phyloP scores from a whole-genome alignment of 2,888 invertebrate species.

The Pammene fasciana region DNA sequence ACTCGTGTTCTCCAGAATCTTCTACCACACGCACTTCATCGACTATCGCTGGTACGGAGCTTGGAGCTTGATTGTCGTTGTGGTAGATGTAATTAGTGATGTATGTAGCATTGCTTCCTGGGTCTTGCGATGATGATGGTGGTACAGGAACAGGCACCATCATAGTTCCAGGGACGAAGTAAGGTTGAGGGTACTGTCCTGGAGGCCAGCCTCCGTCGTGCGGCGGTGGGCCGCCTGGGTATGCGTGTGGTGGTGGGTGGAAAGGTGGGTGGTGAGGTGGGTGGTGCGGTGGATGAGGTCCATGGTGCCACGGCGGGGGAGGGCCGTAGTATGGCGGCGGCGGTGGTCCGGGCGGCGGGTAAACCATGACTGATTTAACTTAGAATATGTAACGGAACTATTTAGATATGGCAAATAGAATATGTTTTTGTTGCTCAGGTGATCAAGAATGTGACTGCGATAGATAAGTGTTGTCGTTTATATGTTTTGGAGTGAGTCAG shows the following conservation, averaged over 20 bases:
- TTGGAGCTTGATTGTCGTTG: slow-evolving; percentile 55
- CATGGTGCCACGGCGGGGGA: slow-evolving; percentile 39
- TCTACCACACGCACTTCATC: slow-evolving; percentile 66
- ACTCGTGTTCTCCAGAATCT: slow-evolving; percentile 70
- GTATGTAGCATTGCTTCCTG: slow-evolving; percentile 62
- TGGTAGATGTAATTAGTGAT: slow-evolving; percentile 78
- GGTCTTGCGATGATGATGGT: slow-evolving; percentile 44
- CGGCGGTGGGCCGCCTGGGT: slow-evolving; percentile 41
- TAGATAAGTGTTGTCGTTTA: slow-evolving; percentile 28
- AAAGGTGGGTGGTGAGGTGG: slow-evolving; percentile 40
- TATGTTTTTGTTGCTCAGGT: neutral
- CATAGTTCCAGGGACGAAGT: slow-evolving; percentile 68
- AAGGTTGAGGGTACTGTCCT: slow-evolving; percentile 57
- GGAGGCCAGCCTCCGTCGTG: slow-evolving; percentile 50
- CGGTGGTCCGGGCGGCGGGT: slow-evolving; percentile 57
- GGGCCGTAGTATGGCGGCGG: slow-evolving; percentile 45
- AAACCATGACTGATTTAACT: slow-evolving; percentile 58
- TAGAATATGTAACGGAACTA: too few relatives aligned
- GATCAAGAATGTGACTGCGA: slow-evolving; percentile 3
- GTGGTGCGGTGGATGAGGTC: slow-evolving; percentile 44
- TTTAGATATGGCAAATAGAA: too few relatives aligned
- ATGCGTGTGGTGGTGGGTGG: slow-evolving; percentile 34
- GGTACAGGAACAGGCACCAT: slow-evolving; percentile 67
- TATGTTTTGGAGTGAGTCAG: slow-evolving; percentile 33
- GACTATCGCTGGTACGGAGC: slow-evolving; percentile 41